These are phyloP conservation scores for Oxystoma pomonae DNA, from an alignment of 2,888 invertebrate species.

Conservation along the genomic window DNA sequence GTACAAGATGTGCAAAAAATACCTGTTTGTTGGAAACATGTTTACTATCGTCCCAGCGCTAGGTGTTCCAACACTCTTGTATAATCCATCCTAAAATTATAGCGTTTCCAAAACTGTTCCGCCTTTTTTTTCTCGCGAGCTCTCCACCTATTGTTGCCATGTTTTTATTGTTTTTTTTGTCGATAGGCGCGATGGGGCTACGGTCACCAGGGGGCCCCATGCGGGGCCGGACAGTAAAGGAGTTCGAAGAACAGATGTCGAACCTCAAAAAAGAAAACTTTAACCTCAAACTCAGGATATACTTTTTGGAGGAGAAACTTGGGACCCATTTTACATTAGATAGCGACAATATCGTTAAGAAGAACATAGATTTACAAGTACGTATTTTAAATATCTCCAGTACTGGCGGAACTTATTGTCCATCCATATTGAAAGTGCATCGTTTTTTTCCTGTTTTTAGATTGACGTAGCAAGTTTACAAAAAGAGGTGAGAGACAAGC, in stretches of 20 bases:
- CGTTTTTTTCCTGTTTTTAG: constrained; percentile 47
- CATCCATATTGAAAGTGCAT: too few species aligned
- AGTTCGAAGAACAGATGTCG: constrained; percentile 82
- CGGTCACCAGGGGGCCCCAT: constrained; percentile 38
- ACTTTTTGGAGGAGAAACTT: constrained; percentile 83
- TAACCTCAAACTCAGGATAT: constrained; percentile 84
- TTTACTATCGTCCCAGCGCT: too few species aligned
- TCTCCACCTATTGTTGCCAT: neutral
- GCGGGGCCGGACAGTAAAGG: constrained; percentile 70
- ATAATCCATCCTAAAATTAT: too few species aligned
- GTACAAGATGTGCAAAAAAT: too few species aligned
- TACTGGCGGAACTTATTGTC: too few species aligned
- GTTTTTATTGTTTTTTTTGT: constrained; percentile 20
- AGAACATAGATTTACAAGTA: constrained; percentile 64
- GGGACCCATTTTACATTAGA: constrained; percentile 60
- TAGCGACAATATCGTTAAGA: constrained; percentile 64
- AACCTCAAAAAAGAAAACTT: constrained; percentile 88
- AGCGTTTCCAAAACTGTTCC: neutral
- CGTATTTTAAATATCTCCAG: too few species aligned
- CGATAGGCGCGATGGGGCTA: constrained; percentile 38
- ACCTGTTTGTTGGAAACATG: too few species aligned
- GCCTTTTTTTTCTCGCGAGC: neutral
- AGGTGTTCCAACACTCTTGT: too few species aligned
- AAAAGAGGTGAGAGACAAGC: constrained; percentile 76
- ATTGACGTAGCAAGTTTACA: constrained; percentile 73